These are phyloP conservation scores for Morus bassanus DNA, from an alignment of 2,797 vertebrate species.

Conservation along the genomic window DNA sequence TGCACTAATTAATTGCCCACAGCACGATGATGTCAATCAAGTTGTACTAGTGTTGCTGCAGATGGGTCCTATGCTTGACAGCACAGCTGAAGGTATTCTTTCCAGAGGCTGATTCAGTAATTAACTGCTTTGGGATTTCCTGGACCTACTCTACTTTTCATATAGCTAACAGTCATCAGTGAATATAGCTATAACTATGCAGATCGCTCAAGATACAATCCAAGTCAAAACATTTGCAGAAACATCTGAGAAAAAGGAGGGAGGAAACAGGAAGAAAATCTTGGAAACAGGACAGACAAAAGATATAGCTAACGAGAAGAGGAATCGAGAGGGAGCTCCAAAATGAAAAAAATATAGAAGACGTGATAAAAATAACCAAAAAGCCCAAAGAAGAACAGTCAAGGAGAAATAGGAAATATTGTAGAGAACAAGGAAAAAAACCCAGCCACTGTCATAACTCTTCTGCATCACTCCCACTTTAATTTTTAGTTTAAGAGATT, in stretches of 20 bases:
- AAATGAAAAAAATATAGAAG: background rate
- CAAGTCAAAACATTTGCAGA: constrained; percentile 1
- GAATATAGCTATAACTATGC: background rate
- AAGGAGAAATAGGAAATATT: background rate
- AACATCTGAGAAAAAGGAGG: background rate
- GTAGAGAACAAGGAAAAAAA: background rate
- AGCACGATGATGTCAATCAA: constrained; percentile 1
- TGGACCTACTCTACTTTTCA: background rate
- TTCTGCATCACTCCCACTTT: background rate
- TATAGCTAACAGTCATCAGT: constrained; percentile 18
- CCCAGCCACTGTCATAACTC: background rate
- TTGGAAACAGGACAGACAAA: background rate
- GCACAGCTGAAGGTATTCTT: background rate
- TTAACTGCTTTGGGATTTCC: constrained; percentile 48
- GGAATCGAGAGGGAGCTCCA: background rate
- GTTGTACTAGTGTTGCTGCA: background rate
- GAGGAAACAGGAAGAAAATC: background rate
- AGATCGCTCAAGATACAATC: background rate
- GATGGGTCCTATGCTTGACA: background rate
- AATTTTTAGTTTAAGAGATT: background rate
- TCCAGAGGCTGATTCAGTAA: constrained; percentile 33
- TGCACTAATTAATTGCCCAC: constrained; percentile 6
- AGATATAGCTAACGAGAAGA: background rate
- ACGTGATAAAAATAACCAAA: background rate
- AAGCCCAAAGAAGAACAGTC: background rate